phyloP scores from a whole-genome alignment of 2,113 vertebrate genomes.

The Amia ocellicauda region DNA sequence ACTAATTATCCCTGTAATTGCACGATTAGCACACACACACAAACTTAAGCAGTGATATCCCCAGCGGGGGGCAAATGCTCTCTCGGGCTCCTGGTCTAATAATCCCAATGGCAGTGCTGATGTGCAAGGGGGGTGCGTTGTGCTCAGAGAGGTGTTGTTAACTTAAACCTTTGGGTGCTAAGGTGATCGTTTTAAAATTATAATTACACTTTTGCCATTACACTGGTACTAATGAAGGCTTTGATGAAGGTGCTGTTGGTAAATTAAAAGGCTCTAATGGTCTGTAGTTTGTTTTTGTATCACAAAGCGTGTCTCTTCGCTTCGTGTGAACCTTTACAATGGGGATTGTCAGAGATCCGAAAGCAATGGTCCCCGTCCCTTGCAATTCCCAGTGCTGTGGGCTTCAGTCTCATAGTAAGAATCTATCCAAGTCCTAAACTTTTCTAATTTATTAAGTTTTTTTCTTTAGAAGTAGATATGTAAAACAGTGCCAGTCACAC shows the following conservation, averaged over 20 bases:
- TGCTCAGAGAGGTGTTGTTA: slow-evolving; percentile 30
- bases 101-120: slow-evolving; percentile 28
- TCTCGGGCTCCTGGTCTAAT: slow-evolving; percentile 32
- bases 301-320: slow-evolving; percentile 7
- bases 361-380: slow-evolving; percentile 25
- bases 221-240: slow-evolving; percentile 39
- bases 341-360: slow-evolving; percentile 21
- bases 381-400: no score
- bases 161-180: slow-evolving; percentile 26
- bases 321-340: slow-evolving; percentile 2
- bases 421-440: no score
- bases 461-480: slow-evolving; percentile 29
- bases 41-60: slow-evolving; percentile 39
- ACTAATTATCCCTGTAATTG: slow-evolving; percentile 47
- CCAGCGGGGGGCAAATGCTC: slow-evolving; percentile 27
- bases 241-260: slow-evolving; percentile 30
- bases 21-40: slow-evolving; percentile 44
- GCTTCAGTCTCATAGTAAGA: no score
- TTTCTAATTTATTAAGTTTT: no score
- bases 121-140: slow-evolving; percentile 28
- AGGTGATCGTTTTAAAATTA: slow-evolving; percentile 29
- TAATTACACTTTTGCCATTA: slow-evolving; percentile 25
- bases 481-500: slow-evolving; percentile 21
- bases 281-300: slow-evolving; percentile 43
- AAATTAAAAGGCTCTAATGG: slow-evolving; percentile 29